Evolutionary conservation across 1,140 invertebrate genomes (phyloP), one percentile per base, ranked within the genome.

Genomic region (Camponotus floridanus): DNA sequence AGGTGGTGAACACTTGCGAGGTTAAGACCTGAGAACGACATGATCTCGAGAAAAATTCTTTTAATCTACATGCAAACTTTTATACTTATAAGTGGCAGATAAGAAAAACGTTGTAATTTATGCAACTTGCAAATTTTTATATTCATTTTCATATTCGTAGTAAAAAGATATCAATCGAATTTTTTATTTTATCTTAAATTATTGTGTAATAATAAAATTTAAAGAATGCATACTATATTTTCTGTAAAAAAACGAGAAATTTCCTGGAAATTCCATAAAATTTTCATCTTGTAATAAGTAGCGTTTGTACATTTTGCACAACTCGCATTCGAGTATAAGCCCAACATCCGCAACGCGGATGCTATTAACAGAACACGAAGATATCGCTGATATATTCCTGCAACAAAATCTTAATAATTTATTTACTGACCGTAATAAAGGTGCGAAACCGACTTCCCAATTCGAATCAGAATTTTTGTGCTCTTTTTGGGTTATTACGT

Each of bases 1-100:
- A 92, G 86, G 80, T 92, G 91, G 88, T 87, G 87, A 76, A 87
- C 90, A 90, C 85, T 86, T 83, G 85, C 76, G 73, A 74, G 62
- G 26, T 78, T 79, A 85, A 57, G 48, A 59, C 48, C 51, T 26
- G 55, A 51, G 70, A 79, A 79, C 31, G 74, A 87, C 74, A 86
- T 68, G 62, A 79, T n/a, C 39, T 73, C 18, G 55, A 31, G n/a
- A 62, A 73, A 73, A 62, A 83, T 83, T 33, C 33, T 26, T 36
- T 8, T 39, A 45, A 45, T 18, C 15, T 3, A 33, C 51, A 70
- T 36, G 18, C 39, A 42, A 55, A 39, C 61, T 31, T 26, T 45
- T 33, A 48, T 68, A 31, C 3, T 31, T 5, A 83, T 13, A 6
- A 59, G 6, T 13, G n/a, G 73, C 18, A 26, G 42, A 33, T 55